Percentiles rank a stretch among this genome's conserved stretches.
phyloP scores from a whole-genome alignment of 2,113 vertebrate species.

The Genyomyrus donnyi region DNA sequence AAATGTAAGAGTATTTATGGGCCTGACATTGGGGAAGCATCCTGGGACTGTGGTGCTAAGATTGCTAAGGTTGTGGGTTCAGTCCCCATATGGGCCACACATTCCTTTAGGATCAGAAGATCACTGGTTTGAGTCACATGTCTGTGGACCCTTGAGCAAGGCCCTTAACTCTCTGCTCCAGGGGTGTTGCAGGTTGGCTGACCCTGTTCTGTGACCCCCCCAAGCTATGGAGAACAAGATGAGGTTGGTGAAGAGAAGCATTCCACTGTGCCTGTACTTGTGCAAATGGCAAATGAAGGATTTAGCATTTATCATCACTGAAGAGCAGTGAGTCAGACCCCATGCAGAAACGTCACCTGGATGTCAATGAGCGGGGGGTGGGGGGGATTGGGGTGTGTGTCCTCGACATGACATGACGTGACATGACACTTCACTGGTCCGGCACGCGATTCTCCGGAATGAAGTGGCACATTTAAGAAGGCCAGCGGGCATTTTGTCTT shows the following conservation, averaged over 20 bases:
- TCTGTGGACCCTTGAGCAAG: not conserved
- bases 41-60: not conserved
- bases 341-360: not conserved
- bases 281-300: no score
- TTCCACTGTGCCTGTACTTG: no score
- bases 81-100: not conserved
- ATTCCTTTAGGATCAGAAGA: not conserved
- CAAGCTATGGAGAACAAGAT: no score
- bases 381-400: no score
- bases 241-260: no score
- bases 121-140: not conserved
- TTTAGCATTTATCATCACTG: not conserved
- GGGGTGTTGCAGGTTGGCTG: not conserved
- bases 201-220: not conserved
- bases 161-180: not conserved
- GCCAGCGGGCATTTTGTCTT: constrained; percentile 28
- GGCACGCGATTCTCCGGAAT: not conserved
- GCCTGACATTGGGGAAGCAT: not conserved
- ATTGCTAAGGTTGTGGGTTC: not conserved
- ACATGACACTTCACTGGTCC: not conserved
- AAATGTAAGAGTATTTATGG: not conserved
- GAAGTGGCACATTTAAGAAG: not conserved
- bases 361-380: not conserved
- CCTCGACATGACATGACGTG: no score
- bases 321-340: not conserved